Conservation (phyloP, 2,113 vertebrate species). For the Petrocephalus microphthalmus region DNA sequence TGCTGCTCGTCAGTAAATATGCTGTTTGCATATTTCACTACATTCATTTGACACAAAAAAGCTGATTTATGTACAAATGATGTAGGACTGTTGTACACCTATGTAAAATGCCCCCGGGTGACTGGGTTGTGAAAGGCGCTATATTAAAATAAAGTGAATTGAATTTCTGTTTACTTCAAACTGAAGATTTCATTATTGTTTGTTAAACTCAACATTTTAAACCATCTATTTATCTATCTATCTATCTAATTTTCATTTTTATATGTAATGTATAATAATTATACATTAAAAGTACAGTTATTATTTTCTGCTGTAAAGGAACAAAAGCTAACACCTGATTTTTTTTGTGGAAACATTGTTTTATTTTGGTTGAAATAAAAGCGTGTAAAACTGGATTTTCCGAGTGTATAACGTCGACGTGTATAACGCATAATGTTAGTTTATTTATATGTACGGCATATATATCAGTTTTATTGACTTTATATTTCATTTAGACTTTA, state of each 20-base stretch:
- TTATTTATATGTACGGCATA: neutral
- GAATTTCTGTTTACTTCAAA: neutral
- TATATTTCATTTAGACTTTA: neutral
- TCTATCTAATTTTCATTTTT: too few species aligned
- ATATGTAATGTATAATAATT: too few species aligned
- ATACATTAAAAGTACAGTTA: neutral
- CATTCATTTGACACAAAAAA: neutral
- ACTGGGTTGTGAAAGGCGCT: neutral
- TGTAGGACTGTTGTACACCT: neutral
- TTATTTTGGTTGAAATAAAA: neutral
- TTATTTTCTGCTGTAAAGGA: neutral
- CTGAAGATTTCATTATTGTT: neutral
- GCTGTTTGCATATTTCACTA: neutral
- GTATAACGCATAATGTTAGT: neutral
- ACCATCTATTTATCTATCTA: neutral
- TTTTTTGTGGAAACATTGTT: neutral
- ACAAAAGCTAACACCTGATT: neutral
- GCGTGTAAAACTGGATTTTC: neutral
- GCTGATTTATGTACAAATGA: neutral
- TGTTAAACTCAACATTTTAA: neutral
- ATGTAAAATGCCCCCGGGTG: neutral
- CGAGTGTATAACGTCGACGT: neutral
- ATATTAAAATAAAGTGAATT: neutral
- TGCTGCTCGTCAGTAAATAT: too few species aligned
- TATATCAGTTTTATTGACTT: neutral